Conservation (phyloP, 2,113 vertebrate species). For the Buteo buteo region DNA sequence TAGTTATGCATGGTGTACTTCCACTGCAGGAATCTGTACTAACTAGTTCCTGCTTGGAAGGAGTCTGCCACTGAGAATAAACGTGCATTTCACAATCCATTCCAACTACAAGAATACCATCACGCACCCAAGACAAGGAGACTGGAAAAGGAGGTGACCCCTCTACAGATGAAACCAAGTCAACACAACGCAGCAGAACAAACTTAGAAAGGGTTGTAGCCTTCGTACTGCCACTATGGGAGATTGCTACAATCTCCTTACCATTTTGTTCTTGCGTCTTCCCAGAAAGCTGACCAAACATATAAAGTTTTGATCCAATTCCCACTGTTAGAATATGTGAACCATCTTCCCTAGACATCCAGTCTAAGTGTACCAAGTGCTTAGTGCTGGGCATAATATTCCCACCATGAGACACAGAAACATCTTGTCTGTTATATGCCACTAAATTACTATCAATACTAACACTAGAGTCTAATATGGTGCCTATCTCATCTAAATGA, state of each 20-base stretch:
- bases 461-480: constrained; percentile 64
- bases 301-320: constrained; percentile 91
- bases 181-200: constrained; percentile 86
- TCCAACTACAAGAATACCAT: constrained; percentile 95
- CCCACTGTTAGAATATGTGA: constrained; percentile 94
- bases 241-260: constrained; percentile 71
- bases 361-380: constrained; percentile 90
- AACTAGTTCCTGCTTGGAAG: constrained; percentile 69
- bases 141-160: constrained; percentile 90
- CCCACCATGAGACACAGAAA: constrained; percentile 61
- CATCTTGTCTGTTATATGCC: constrained; percentile 58
- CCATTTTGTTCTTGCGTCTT: constrained; percentile 85
- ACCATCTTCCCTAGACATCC: constrained; percentile 97
- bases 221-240: constrained; percentile 69
- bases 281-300: constrained; percentile 89
- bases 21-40: constrained; percentile 70
- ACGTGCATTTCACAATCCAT: constrained; percentile 99
- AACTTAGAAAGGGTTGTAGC: constrained; percentile 75
- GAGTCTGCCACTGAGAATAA: constrained; percentile 96
- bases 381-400: constrained; percentile 63
- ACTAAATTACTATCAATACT: constrained; percentile 67
- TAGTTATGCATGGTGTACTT: constrained; percentile 81
- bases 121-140: constrained; percentile 95
- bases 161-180: constrained; percentile 92
- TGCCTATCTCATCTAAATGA: constrained; percentile 77